Percentiles rank a stretch among this genome's conserved stretches.
phyloP scores from a whole-genome alignment of 1,140 invertebrate genomes.

The Calycopis cecrops region DNA sequence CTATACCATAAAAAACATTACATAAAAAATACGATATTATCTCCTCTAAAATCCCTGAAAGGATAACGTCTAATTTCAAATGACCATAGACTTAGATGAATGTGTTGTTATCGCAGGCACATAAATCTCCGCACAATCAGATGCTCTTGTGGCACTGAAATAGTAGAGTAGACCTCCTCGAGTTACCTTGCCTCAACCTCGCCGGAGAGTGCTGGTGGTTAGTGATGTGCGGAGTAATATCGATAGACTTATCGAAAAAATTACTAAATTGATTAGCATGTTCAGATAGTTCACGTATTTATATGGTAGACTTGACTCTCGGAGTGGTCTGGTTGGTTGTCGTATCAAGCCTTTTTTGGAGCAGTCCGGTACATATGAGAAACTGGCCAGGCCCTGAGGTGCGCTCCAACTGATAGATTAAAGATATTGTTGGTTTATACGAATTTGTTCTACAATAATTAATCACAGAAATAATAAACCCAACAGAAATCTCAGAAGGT shows the following conservation, averaged over 20 bases:
- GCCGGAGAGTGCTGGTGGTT: background rate
- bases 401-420: too few relatives aligned
- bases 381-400: background rate
- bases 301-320: background rate
- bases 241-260: background rate
- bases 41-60: background rate
- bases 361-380: too few relatives aligned
- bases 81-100: background rate
- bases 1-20: too few relatives aligned
- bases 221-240: background rate
- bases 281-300: too few relatives aligned
- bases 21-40: too few relatives aligned
- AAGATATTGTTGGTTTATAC: too few relatives aligned
- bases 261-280: too few relatives aligned
- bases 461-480: too few relatives aligned
- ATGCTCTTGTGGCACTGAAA: background rate
- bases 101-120: background rate
- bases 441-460: too few relatives aligned
- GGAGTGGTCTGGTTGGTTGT: too few relatives aligned
- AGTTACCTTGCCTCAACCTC: background rate
- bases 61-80: background rate
- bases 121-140: background rate
- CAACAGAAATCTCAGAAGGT: too few relatives aligned
- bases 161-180: background rate
- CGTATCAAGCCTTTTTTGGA: too few relatives aligned